Evolutionary conservation across 2,888 invertebrate genomes (phyloP), one percentile per base, ranked within the genome.

Genomic region (Trissolcus japonicus): DNA sequence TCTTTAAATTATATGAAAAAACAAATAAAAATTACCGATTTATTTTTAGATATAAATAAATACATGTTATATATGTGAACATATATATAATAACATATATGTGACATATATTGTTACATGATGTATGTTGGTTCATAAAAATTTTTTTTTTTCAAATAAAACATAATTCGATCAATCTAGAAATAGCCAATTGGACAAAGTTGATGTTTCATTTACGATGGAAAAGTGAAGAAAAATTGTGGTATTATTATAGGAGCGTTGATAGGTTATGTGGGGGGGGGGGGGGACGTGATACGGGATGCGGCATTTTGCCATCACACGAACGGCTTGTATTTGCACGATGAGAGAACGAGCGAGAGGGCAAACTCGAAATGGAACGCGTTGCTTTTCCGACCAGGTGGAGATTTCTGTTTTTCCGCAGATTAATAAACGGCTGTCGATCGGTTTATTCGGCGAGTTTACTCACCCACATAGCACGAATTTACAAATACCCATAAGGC

Each of bases 341-440:
- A 50, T 29, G 56, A 54, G 55, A 40, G 59, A 62, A 35, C 35
- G 35, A 35, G 35, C 35, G 59, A 14, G 73, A 25, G 65, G 29
- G n/a, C 25, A 17, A 17, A 21, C 16, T 46, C 21, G 48, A 68
- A 74, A 67, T 62, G 67, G 62, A 67, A 61, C 61, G 62, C 48
- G 13, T 74, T 55, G 74, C 50, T 68, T 65, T 68, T 63, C 63
- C 68, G 57, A 68, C 63, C 14, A 53, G n/a, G 41, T 50, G 14
- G 41, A 62, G 55, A 62, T 21, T 67, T 76, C 73, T 69, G 60
- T 68, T 62, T 72, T 80, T 68, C 59, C 68, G 79, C 72, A 55
- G 73, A 76, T 76, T 78, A 77, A 80, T 79, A 78, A 80, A 79
- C 71, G 78, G 61, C 71, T 76, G 77, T 81, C 73, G 79, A 79